Conservation (phyloP, 2,113 vertebrate genomes). For the human (Homo sapiens) region DNA sequence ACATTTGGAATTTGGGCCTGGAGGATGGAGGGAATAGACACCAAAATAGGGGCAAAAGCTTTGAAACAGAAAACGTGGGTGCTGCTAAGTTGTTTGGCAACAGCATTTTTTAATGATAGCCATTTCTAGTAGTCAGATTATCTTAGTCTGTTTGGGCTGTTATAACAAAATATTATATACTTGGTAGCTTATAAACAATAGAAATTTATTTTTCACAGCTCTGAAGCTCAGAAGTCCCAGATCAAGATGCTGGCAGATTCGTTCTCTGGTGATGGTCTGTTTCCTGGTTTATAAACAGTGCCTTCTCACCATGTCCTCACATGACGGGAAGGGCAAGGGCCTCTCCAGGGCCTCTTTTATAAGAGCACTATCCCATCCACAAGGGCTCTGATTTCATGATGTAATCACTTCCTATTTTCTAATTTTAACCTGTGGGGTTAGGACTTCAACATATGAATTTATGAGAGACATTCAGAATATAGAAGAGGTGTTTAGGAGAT, state of each 20-base stretch:
- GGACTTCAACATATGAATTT: background rate
- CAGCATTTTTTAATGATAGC: background rate
- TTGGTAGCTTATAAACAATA: too few species aligned
- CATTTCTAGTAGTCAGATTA: background rate
- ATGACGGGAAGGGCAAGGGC: background rate
- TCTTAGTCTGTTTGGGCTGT: background rate
- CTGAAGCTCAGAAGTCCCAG: background rate
- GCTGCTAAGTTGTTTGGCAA: background rate
- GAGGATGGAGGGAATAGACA: background rate
- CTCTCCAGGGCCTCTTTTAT: background rate
- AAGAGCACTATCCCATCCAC: background rate
- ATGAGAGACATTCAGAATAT: background rate
- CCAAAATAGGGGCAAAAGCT: background rate
- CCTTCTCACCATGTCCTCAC: background rate
- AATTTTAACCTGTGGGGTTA: background rate
- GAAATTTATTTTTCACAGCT: background rate
- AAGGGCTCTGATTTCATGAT: background rate
- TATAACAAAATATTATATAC: background rate
- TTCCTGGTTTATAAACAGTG: background rate
- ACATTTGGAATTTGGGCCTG: background rate
- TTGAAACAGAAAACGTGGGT: background rate
- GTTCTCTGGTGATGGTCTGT: background rate
- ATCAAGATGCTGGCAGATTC: background rate
- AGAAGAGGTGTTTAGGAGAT: background rate
- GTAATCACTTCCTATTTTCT: background rate